phyloP scores from a whole-genome alignment of 2,113 vertebrate species.

The Strix uralensis region DNA sequence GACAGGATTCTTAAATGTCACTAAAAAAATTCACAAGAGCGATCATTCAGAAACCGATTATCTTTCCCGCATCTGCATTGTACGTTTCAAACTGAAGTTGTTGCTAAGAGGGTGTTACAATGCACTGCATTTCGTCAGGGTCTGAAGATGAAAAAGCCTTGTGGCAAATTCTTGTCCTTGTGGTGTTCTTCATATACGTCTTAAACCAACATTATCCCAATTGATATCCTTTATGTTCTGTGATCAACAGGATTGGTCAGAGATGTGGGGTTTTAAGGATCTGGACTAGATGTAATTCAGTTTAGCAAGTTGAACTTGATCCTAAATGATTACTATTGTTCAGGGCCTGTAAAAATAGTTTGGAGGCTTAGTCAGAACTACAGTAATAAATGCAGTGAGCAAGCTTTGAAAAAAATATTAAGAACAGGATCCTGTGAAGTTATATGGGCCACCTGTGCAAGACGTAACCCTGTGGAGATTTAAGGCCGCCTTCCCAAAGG shows the following conservation, averaged over 20 bases:
- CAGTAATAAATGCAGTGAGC: slow-evolving; percentile 59
- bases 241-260: background rate
- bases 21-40: background rate
- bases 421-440: slow-evolving; percentile 28
- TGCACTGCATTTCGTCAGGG: background rate
- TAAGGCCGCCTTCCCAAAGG: background rate
- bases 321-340: slow-evolving; percentile 49
- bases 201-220: background rate
- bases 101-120: background rate
- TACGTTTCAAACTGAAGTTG: background rate
- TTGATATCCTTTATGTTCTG: background rate
- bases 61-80: background rate
- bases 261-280: background rate
- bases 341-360: slow-evolving; percentile 61
- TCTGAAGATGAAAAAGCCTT: background rate
- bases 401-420: slow-evolving; percentile 49
- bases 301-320: slow-evolving; percentile 47
- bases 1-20: background rate
- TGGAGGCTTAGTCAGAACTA: slow-evolving; percentile 58
- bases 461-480: slow-evolving; percentile 45
- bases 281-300: slow-evolving; percentile 10
- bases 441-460: slow-evolving; percentile 43
- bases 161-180: background rate
- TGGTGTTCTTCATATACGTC: background rate
- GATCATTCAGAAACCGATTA: background rate